Base-by-base conservation (phyloP, 23 tunicate genomes). In the Botrylloides violaceus region DNA sequence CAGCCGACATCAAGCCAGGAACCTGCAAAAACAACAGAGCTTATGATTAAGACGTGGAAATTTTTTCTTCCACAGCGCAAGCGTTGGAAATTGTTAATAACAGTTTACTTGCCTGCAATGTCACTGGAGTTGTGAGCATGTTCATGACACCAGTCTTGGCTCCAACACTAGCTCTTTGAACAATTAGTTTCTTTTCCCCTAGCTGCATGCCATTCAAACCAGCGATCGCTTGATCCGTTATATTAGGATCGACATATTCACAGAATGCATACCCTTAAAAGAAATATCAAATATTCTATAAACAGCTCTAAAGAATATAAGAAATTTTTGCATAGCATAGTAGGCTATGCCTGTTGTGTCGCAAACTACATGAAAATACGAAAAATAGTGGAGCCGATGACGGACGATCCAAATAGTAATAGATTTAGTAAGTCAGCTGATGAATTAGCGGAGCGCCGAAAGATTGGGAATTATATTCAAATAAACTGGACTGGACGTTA, bases 171-270 rank as follows among this genome's bases (percentile, higher is more conserved):
- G 92, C 92, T 49, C 92, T 57, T 47, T 92, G 98, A 4, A 92
- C 92, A 26, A 92, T 78, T 18, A 92, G 48, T 63, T 92, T 92
- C 80, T 92, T 92, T 12, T 92, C 98, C 19, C 92, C 98, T 26
- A 92, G 81, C 62, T 84, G 92, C 98, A 92, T 92, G 32, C 87
- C 92, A 72, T 92, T 92, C 63, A 92, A 65, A 20, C 98, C 98
- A 34, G 98, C 98, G 22, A 92, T 92, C 5, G 98, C 86, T 61
- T 84, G 86, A 71, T 92, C 98, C 9, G 98, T 92, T 2, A 92
- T 73, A 12, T 23, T 34, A 24, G 68, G 37, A 53, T 92, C 98
- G 23, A 79, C 98, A 59, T 83, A 92, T 36, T 92, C 98, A 49
- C 92, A 88, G 62, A 92, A 92, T 2, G 98, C 98, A 65, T 92